Conservation (phyloP, 2,888 invertebrate genomes). For the Eucera pruinosa region DNA sequence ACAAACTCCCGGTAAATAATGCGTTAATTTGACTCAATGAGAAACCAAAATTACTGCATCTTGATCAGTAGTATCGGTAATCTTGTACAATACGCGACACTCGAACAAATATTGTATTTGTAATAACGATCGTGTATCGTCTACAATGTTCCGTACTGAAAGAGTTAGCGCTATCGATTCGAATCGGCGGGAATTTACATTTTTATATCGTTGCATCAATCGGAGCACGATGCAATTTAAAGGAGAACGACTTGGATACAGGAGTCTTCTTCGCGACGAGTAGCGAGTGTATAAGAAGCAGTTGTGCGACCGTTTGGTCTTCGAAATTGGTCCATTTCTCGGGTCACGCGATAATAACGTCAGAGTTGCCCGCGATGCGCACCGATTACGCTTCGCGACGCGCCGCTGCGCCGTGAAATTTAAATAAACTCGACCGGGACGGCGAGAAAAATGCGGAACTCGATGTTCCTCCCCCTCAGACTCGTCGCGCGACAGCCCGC, state of each 20-base stretch:
- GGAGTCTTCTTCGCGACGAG: neutral
- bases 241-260: slow-evolving; percentile 8
- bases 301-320: slow-evolving; percentile 20
- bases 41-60: too few relatives aligned
- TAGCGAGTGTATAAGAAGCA: slow-evolving; percentile 5
- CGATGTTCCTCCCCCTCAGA: neutral
- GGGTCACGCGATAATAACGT: slow-evolving; percentile 28
- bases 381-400: slow-evolving; percentile 29
- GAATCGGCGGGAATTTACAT: slow-evolving; percentile 10
- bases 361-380: slow-evolving; percentile 13
- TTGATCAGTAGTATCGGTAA: too few relatives aligned
- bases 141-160: too few relatives aligned
- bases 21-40: too few relatives aligned
- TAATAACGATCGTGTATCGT: neutral
- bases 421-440: slow-evolving; percentile 23
- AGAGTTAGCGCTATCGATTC: neutral
- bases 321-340: slow-evolving; percentile 16
- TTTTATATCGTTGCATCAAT: slow-evolving; percentile 8
- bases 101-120: neutral
- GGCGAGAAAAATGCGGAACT: slow-evolving; percentile 17
- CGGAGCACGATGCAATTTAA: slow-evolving; percentile 10
- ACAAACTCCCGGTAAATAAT: too few relatives aligned
- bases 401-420: slow-evolving; percentile 23
- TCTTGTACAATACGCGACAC: neutral
- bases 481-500: neutral